Conservation (phyloP, 2,113 vertebrate species). For the Taurulus bubalis region DNA sequence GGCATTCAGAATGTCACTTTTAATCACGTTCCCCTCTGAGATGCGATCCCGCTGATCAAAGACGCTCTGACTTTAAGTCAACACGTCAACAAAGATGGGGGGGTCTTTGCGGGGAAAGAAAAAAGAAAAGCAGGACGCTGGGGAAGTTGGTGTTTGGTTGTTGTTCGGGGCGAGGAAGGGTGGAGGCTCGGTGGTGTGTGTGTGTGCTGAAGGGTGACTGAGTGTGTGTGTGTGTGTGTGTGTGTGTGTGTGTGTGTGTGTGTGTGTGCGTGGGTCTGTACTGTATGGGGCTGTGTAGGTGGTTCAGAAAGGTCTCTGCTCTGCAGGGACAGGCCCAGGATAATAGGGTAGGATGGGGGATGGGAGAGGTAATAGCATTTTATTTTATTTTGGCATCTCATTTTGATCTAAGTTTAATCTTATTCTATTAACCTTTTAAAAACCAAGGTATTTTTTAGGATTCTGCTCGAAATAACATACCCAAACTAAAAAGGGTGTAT, state of each 20-base stretch:
- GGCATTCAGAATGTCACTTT: slow-evolving; percentile 82
- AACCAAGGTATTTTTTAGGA: too few relatives aligned
- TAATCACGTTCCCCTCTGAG: slow-evolving; percentile 76
- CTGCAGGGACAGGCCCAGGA: neutral
- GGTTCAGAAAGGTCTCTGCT: slow-evolving; percentile 24
- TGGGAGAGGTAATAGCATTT: neutral
- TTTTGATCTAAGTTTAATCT: neutral
- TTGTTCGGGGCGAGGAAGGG: neutral
- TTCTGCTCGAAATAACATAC: too few relatives aligned
- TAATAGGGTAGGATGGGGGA: neutral
- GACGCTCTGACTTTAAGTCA: slow-evolving; percentile 69
- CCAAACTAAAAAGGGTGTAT: too few relatives aligned
- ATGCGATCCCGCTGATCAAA: slow-evolving; percentile 81
- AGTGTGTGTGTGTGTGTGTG: neutral
- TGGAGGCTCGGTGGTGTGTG: neutral
- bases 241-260: neutral
- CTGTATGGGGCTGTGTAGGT: slow-evolving; percentile 9
- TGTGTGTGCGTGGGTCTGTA: neutral
- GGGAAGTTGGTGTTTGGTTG: slow-evolving; percentile 33
- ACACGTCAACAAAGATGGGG: slow-evolving; percentile 66
- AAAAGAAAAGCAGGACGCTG: slow-evolving; percentile 7
- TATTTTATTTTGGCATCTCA: neutral
- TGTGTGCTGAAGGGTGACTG: slow-evolving; percentile 16
- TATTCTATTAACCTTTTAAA: too few relatives aligned
- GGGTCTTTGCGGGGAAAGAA: neutral